A percentile compares a stretch with the other conserved stretches of the same genome.
phyloP scores from a whole-genome alignment of 2,113 vertebrate genomes.

The Tachuris rubrigastra region DNA sequence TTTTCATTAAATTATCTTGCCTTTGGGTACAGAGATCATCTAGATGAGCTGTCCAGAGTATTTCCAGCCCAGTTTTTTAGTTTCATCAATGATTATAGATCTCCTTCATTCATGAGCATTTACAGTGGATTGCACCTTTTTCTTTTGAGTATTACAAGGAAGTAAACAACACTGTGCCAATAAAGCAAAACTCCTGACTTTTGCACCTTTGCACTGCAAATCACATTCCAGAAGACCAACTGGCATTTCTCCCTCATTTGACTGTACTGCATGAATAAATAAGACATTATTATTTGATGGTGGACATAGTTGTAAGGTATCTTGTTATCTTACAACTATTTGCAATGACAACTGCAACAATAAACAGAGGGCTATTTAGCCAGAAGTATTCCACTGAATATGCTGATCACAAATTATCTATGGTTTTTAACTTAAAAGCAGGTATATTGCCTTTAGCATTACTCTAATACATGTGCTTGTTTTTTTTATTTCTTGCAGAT shows the following conservation, averaged over 20 bases:
- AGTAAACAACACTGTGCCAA: neutral
- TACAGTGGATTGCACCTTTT: neutral
- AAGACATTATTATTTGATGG: neutral
- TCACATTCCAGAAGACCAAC: neutral
- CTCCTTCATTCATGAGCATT: neutral
- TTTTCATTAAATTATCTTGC: neutral
- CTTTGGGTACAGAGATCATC: neutral
- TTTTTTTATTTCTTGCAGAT: neutral
- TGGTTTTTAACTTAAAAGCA: neutral
- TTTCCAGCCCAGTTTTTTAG: neutral
- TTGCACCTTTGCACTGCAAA: neutral
- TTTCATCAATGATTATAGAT: neutral
- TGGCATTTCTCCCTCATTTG: neutral
- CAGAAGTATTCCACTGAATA: neutral
- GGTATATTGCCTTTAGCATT: neutral
- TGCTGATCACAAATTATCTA: neutral
- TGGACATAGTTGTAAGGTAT: neutral
- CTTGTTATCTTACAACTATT: neutral
- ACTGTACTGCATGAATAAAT: neutral
- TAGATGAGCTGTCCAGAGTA: neutral
- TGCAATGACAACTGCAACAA: neutral
- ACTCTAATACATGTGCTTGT: neutral
- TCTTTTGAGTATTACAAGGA: neutral
- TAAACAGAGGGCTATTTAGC: neutral
- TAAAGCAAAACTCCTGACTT: neutral